These are phyloP conservation scores for Callimorpha dominula DNA, from an alignment of 2,888 invertebrate genomes.

Conservation along the genomic window DNA sequence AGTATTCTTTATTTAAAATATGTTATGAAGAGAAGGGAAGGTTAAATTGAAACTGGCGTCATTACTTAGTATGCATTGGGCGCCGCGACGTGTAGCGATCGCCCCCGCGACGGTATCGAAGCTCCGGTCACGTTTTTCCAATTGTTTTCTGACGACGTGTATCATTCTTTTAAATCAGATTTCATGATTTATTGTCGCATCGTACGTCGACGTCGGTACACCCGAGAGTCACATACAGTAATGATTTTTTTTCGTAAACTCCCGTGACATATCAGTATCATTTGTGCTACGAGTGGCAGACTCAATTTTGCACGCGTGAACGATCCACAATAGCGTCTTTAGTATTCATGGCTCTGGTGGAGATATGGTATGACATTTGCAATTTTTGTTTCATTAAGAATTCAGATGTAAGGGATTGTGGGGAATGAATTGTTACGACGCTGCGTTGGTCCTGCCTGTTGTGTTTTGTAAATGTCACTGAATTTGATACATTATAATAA, in stretches of 20 bases:
- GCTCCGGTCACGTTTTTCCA: conserved; percentile 82
- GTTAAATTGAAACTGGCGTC: conserved; percentile 82
- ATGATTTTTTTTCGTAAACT: conserved; percentile 39
- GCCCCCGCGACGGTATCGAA: conserved; percentile 70
- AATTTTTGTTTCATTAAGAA: conserved; percentile 86
- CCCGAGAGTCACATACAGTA: conserved; percentile 29
- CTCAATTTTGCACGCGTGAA: conserved; percentile 78
- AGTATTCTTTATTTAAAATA: conserved; percentile 56
- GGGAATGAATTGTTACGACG: conserved; percentile 71
- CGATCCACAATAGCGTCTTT: conserved; percentile 83
- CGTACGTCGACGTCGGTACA: conserved; percentile 47
- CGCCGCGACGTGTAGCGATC: conserved; percentile 78
- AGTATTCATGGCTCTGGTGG: conserved; percentile 83
- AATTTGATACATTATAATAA: neutral
- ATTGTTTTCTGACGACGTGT: conserved; percentile 86
- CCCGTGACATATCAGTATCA: conserved; percentile 74
- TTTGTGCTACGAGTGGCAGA: conserved; percentile 74
- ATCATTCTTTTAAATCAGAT: conserved; percentile 84
- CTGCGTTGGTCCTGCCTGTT: conserved; percentile 34
- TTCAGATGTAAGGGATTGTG: conserved; percentile 82
- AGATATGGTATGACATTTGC: conserved; percentile 82
- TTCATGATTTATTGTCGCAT: conserved; percentile 75
- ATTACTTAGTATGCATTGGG: conserved; percentile 86
- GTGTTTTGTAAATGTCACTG: conserved; percentile 11
- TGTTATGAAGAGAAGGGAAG: conserved; percentile 69